These are phyloP conservation scores for Siniperca chuatsi DNA, from an alignment of 2,113 vertebrate genomes.

Conservation along the genomic window DNA sequence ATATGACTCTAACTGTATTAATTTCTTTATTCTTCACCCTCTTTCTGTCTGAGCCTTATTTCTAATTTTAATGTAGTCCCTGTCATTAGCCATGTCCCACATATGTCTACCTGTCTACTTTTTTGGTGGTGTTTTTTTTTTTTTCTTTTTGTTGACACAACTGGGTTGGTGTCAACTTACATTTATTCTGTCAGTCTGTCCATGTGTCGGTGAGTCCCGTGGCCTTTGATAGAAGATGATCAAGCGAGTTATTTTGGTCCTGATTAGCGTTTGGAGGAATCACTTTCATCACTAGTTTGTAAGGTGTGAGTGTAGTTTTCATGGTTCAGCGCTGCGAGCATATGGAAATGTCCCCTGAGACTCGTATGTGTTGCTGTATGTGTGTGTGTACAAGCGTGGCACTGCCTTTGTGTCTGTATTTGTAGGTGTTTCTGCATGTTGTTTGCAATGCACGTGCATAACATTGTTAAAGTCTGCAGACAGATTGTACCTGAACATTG, in stretches of 20 bases:
- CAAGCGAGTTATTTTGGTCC: conserved; percentile 73
- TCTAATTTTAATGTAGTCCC: conserved; percentile 71
- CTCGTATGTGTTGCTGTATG: background rate
- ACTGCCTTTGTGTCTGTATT: conserved; percentile 12
- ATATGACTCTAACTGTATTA: conserved; percentile 6
- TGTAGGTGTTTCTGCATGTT: conserved; percentile 18
- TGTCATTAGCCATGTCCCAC: conserved; percentile 73
- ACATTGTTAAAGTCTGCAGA: background rate
- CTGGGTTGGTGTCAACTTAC: conserved; percentile 70
- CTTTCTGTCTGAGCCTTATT: conserved; percentile 20
- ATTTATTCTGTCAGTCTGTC: conserved; percentile 62
- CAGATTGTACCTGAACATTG: background rate
- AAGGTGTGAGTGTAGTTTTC: conserved; percentile 49
- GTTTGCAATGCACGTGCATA: background rate
- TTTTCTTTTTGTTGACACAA: conserved; percentile 65
- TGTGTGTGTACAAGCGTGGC: background rate
- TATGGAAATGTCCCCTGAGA: conserved; percentile 70
- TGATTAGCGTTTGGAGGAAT: conserved; percentile 69
- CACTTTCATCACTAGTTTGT: conserved; percentile 67
- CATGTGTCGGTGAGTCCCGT: conserved; percentile 51
- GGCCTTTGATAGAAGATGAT: conserved; percentile 71
- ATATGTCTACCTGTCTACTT: conserved; percentile 70
- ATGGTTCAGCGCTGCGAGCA: conserved; percentile 42
- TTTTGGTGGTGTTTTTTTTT: background rate
- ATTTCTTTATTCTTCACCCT: conserved; percentile 41